These are phyloP conservation scores for Corella eumyota DNA, from an alignment of 23 tunicate species.

Conservation along the genomic window DNA sequence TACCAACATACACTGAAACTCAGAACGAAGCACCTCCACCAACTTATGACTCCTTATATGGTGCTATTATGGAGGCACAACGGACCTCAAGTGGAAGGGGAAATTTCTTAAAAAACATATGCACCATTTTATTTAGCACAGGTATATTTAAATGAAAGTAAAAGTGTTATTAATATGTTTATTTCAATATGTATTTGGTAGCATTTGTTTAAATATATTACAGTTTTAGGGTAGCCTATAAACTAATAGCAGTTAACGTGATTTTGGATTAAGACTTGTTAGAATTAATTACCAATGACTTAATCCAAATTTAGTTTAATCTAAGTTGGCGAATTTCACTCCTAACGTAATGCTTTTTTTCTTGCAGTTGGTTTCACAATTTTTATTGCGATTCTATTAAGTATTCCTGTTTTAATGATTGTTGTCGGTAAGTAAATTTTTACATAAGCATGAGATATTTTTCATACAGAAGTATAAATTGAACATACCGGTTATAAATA, in stretches of 20 bases:
- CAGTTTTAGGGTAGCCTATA: no score
- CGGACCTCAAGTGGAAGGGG: slow-evolving; percentile 32
- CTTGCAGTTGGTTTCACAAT: slow-evolving; percentile 75
- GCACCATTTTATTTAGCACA: slow-evolving; percentile 49
- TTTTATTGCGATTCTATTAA: slow-evolving; percentile 27
- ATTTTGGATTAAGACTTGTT: no score
- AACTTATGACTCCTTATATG: slow-evolving; percentile 61
- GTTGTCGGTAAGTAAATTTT: slow-evolving; percentile 51
- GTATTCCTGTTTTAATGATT: slow-evolving; percentile 70
- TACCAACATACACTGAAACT: slow-evolving; percentile 57
- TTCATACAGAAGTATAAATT: no score
- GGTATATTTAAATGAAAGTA: slow-evolving; percentile 35
- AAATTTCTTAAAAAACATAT: slow-evolving; percentile 53
- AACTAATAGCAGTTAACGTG: no score
- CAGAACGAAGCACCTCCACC: slow-evolving; percentile 82
- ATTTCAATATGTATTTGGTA: neutral
- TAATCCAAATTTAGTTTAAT: no score
- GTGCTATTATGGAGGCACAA: slow-evolving; percentile 59
- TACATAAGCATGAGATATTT: no score
- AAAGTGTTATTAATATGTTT: neutral
- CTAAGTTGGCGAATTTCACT: no score
- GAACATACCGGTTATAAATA: no score
- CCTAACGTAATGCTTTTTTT: neutral
- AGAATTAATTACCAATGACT: no score
- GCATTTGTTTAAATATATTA: neutral